These are phyloP conservation scores for Nephrocerus scutellatus DNA, from an alignment of 2,888 invertebrate genomes.

Conservation along the genomic window DNA sequence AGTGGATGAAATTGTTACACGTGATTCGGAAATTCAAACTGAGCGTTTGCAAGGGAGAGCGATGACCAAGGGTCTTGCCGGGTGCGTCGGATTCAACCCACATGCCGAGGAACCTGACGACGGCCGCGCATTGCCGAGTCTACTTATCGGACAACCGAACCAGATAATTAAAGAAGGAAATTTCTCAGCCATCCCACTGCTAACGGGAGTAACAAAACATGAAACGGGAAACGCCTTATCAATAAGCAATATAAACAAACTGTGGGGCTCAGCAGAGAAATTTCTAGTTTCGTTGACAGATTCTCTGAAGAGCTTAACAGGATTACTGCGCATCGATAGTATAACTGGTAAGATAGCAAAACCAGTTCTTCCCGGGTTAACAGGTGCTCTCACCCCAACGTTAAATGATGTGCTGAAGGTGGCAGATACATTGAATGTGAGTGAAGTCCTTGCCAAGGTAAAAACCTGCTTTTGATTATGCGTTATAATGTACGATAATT, in stretches of 20 bases:
- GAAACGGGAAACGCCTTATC: conserved; percentile 53
- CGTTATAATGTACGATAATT: neutral
- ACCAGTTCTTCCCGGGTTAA: conserved; percentile 36
- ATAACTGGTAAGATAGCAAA: conserved; percentile 36
- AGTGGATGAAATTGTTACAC: conserved; percentile 39
- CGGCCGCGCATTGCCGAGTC: conserved; percentile 58
- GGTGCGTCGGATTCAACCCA: conserved; percentile 58
- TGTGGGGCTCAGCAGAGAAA: conserved; percentile 38
- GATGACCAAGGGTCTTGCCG: conserved; percentile 59
- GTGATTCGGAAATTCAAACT: conserved; percentile 56
- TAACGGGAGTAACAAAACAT: conserved; percentile 67
- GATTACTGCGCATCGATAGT: conserved; percentile 35
- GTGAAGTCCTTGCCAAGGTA: conserved; percentile 39
- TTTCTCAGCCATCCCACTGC: conserved; percentile 56
- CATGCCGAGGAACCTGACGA: conserved; percentile 63
- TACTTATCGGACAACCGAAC: conserved; percentile 58
- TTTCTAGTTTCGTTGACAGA: conserved; percentile 36
- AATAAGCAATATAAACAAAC: conserved; percentile 31
- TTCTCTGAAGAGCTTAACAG: conserved; percentile 31
- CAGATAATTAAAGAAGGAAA: conserved; percentile 54
- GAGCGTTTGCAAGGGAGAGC: conserved; percentile 53
- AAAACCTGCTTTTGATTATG: neutral
- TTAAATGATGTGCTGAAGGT: conserved; percentile 38
- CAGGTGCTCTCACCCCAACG: conserved; percentile 29
- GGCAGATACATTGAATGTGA: conserved; percentile 33